A percentile compares a stretch with the other conserved stretches of the same genome.
Conservation (phyloP, 2,888 invertebrate genomes). For the Scelioninae gen. 2 region DNA sequence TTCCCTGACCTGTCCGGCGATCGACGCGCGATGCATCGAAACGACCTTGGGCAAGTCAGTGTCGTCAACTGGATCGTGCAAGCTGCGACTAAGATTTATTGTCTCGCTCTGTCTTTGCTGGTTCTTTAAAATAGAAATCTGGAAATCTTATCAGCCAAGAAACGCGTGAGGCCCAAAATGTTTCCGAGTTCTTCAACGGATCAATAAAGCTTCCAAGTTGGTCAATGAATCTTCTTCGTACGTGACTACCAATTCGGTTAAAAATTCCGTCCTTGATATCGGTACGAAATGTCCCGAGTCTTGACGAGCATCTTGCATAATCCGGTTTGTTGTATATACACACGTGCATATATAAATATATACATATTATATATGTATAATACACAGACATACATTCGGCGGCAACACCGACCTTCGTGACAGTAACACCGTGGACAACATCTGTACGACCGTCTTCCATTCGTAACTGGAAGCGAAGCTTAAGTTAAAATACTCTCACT, state of each 20-base stretch:
- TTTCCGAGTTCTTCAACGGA: no score
- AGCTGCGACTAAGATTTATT: slow-evolving; percentile 35
- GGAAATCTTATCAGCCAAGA: slow-evolving; percentile 5
- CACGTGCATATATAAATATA: slow-evolving; percentile 17
- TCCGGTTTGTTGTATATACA: slow-evolving; percentile 35
- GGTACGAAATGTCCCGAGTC: slow-evolving; percentile 20
- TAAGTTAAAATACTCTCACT: slow-evolving; percentile 12
- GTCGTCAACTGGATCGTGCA: slow-evolving; percentile 19
- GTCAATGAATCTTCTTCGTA: no score
- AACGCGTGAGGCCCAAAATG: no score
- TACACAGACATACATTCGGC: slow-evolving; percentile 38
- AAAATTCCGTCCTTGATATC: slow-evolving; percentile 6
- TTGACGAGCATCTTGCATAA: slow-evolving; percentile 36
- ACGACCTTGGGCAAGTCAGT: slow-evolving; percentile 13
- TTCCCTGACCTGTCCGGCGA: slow-evolving; percentile 43
- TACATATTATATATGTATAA: slow-evolving; percentile 29
- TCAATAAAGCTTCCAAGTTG: no score
- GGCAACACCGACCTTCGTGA: slow-evolving; percentile 39
- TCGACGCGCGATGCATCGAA: slow-evolving; percentile 35
- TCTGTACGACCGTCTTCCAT: slow-evolving; percentile 40
- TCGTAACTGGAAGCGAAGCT: slow-evolving; percentile 43
- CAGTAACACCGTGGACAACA: slow-evolving; percentile 24
- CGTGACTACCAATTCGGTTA: slow-evolving; percentile 1
- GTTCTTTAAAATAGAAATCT: neutral
- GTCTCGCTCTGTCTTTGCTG: slow-evolving; percentile 4